Conservation (phyloP, 2,113 vertebrate genomes). For the Pachyramphus minor region DNA sequence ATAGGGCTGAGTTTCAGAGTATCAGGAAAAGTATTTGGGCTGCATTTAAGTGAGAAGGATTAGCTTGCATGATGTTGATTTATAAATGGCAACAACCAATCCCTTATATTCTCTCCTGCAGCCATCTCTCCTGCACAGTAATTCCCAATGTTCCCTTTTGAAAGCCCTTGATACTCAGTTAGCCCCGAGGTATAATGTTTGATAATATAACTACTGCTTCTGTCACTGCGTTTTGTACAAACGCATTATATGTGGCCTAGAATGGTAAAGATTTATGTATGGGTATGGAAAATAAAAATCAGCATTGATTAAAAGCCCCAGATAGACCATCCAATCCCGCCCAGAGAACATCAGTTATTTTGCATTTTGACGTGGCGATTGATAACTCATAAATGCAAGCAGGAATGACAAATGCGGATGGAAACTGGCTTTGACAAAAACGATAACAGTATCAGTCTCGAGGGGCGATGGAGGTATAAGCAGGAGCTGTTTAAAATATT, state of each 20-base stretch:
- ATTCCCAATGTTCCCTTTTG: conserved; percentile 83
- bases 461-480: conserved; percentile 90
- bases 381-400: conserved; percentile 98
- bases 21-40: conserved; percentile 84
- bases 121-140: conserved; percentile 79
- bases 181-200: conserved; percentile 93
- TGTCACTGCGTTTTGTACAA: conserved; percentile 90
- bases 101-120: conserved; percentile 81
- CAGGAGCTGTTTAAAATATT: conserved; percentile 99
- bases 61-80: conserved; percentile 87
- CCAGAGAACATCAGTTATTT: conserved; percentile 99
- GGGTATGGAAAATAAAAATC: conserved; percentile 91
- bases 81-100: conserved; percentile 88
- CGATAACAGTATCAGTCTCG: conserved; percentile 99
- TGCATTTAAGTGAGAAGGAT: conserved; percentile 86
- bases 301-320: conserved; percentile 97
- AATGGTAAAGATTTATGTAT: conserved; percentile 89
- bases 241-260: conserved; percentile 89
- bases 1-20: conserved; percentile 64
- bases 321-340: conserved; percentile 98
- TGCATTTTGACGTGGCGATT: conserved; percentile 99
- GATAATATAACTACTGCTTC: conserved; percentile 96
- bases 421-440: conserved; percentile 99
- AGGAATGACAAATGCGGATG: conserved; percentile 97
- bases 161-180: conserved; percentile 90